A percentile compares a stretch with the other conserved stretches of the same genome.
Conservation (phyloP, 2,113 vertebrate genomes). For the Brachyistius frenatus region DNA sequence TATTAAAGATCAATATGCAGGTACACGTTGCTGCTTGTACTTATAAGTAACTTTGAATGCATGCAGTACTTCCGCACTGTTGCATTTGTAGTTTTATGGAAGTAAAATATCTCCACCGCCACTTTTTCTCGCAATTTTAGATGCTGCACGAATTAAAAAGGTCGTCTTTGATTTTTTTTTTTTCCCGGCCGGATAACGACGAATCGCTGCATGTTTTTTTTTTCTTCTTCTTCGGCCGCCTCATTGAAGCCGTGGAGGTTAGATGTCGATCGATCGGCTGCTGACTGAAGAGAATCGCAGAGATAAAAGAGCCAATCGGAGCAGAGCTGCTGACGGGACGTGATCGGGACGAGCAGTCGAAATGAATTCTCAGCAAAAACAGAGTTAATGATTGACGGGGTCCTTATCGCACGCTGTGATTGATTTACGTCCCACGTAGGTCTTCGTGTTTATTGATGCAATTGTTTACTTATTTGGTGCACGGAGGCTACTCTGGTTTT, state of each 20-base stretch:
- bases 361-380: slow-evolving; percentile 86
- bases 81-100: too few relatives aligned
- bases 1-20: too few relatives aligned
- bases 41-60: too few relatives aligned
- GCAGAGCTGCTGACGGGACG: slow-evolving; percentile 77
- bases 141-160: too few relatives aligned
- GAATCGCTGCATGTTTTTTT: slow-evolving; percentile 23
- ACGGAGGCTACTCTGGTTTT: slow-evolving; percentile 72
- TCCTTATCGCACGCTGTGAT: slow-evolving; percentile 85
- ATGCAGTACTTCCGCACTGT: too few relatives aligned
- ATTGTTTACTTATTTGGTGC: slow-evolving; percentile 87
- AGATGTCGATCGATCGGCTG: slow-evolving; percentile 67
- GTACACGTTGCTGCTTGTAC: too few relatives aligned
- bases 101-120: too few relatives aligned
- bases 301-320: slow-evolving; percentile 66
- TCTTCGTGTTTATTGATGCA: slow-evolving; percentile 86
- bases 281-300: slow-evolving; percentile 47
- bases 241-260: slow-evolving; percentile 59
- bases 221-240: neutral
- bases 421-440: slow-evolving; percentile 86
- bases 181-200: slow-evolving; percentile 2
- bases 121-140: too few relatives aligned
- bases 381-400: slow-evolving; percentile 85
- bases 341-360: slow-evolving; percentile 71
- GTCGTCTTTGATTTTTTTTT: neutral